phyloP scores from a whole-genome alignment of 2,888 invertebrate genomes.

The Allacma fusca region DNA sequence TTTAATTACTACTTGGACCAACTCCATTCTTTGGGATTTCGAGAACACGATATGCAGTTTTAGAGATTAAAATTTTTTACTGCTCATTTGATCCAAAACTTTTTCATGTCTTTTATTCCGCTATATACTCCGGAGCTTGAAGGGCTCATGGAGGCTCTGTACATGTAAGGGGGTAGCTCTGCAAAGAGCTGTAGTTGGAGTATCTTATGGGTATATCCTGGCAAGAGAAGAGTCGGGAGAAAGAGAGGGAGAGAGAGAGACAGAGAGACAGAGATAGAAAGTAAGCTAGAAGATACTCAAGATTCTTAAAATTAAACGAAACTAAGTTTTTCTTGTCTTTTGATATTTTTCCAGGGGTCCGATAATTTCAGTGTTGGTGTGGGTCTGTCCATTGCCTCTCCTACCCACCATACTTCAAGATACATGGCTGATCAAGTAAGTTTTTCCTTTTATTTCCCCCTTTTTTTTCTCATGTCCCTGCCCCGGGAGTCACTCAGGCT shows the following conservation, averaged over 20 bases:
- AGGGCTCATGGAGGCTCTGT: neutral
- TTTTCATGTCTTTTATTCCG: slow-evolving; percentile 41
- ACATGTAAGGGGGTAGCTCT: slow-evolving; percentile 2
- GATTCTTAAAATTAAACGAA: slow-evolving; percentile 41
- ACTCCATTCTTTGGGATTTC: slow-evolving; percentile 58
- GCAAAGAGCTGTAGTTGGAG: neutral
- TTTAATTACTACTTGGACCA: slow-evolving; percentile 60
- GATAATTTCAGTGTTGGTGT: slow-evolving; percentile 59
- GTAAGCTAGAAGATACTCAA: slow-evolving; percentile 21
- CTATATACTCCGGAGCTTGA: neutral
- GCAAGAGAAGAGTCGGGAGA: slow-evolving; percentile 21
- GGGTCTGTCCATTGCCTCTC: slow-evolving; percentile 60
- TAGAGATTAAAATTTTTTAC: slow-evolving; percentile 55
- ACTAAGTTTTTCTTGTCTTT: slow-evolving; percentile 43
- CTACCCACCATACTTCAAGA: slow-evolving; percentile 58
- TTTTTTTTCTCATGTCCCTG: slow-evolving; percentile 13
- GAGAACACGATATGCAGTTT: slow-evolving; percentile 54
- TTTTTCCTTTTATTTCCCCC: neutral
- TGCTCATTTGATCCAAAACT: slow-evolving; percentile 49
- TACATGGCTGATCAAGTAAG: slow-evolving; percentile 61
- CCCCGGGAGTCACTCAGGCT: no score
- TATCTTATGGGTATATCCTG: no score
- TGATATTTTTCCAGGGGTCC: slow-evolving; percentile 56
- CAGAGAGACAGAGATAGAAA: neutral
- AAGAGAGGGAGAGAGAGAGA: slow-evolving; percentile 29